Percentiles rank a stretch among this genome's conserved stretches.
Conservation (phyloP, 2,888 invertebrate species). For the Apodemia mormo region DNA sequence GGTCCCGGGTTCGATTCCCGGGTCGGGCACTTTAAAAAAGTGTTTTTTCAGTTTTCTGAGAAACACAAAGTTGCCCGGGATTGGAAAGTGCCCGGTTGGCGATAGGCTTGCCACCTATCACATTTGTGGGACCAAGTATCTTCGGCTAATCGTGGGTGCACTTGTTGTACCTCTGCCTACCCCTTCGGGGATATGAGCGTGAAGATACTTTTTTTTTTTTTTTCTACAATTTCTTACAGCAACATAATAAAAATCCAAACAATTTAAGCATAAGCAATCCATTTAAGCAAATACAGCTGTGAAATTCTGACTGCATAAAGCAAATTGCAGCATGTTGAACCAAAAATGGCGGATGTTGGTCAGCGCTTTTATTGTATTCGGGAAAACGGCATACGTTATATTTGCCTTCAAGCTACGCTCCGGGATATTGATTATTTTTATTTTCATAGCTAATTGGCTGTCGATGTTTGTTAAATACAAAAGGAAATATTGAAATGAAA, state of each 20-base stretch:
- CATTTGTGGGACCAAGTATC: too few species aligned
- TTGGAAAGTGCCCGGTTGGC: too few species aligned
- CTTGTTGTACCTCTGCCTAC: too few species aligned
- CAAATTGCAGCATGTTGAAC: constrained; percentile 63
- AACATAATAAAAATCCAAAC: not conserved
- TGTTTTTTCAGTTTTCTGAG: too few species aligned
- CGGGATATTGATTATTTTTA: not conserved
- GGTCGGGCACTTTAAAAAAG: too few species aligned
- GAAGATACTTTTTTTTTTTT: too few species aligned
- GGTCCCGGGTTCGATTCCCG: too few species aligned
- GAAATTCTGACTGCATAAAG: constrained; percentile 63
- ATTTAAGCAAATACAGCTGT: constrained; percentile 56
- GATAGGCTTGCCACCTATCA: too few species aligned
- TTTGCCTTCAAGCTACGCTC: constrained; percentile 26
- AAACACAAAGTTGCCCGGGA: too few species aligned
- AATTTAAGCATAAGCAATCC: constrained; percentile 40
- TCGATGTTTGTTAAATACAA: not conserved
- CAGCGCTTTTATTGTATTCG: constrained; percentile 62
- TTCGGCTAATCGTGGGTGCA: too few species aligned
- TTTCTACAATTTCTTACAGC: not conserved
- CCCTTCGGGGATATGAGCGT: too few species aligned
- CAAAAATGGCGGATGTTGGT: constrained; percentile 65
- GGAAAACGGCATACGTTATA: constrained; percentile 45
- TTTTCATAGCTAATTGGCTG: constrained; percentile 13
- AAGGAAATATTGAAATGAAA: not conserved